Evolutionary conservation across 2,797 vertebrate genomes (phyloP), one percentile per base, ranked within the genome.

Genomic region (Urocyon cinereoargenteus): DNA sequence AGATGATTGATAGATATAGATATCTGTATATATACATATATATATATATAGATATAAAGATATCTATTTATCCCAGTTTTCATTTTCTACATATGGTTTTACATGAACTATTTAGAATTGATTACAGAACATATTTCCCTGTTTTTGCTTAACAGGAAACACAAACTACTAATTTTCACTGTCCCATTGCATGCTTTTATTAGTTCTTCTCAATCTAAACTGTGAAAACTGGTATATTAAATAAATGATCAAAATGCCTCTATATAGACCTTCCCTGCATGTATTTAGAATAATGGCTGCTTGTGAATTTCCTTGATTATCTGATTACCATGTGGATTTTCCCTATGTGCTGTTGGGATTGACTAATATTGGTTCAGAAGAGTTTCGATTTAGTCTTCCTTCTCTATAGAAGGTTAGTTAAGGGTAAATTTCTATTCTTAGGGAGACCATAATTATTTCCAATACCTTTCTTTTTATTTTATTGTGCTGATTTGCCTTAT

Each of bases 181-280:
- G 24, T 82, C 90, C 81, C 73, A 4, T 66, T 36, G 92, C 82
- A 73, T 75, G 96, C 34, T 82, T 75, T 90, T 90, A n/a, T 95
- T 92, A 96, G 62, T 91, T 89, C 86, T 95, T 96, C 90, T 83
- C 51, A 53, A 68, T 90, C 28, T 77, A 19, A 72, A 91, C 96
- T 75, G 86, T 96, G 92, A 95, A 92, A 93, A 53, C 94, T 83
- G 28, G 13, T 94, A 90, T 98, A 51, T 83, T 93, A 85, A 97
- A 97, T 98, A 96, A 98, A 92, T 93, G 95, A 85, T 81, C 36
- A 95, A n/a, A 34, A 77, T 91, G 53, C 22, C 79, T 3, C 72
- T 96, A 24, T 53, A 70, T 45, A 13, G 73, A 88, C 88, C 24
- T 61, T 70, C 64, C 34, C 72, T 93, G 61, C 92, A 77, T 96